Evolutionary conservation across 1,140 invertebrate genomes (phyloP).

Genomic region (Drosophila orosa): DNA sequence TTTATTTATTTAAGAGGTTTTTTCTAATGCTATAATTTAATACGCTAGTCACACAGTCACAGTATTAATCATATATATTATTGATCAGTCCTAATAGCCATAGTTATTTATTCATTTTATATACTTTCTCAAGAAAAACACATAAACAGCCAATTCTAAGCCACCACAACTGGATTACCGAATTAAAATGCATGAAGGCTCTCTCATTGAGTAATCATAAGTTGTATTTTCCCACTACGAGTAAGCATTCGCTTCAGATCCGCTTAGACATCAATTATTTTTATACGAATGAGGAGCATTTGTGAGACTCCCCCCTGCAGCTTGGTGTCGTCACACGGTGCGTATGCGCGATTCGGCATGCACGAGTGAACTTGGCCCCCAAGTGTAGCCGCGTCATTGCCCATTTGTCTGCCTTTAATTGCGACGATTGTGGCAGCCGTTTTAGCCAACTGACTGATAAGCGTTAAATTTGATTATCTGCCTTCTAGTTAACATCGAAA

Average conservation of each 20-base stretch:
- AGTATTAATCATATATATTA: too few relatives aligned
- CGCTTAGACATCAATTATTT: constrained; percentile 58
- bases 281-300: constrained; percentile 35
- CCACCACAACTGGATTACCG: neutral
- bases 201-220: constrained; percentile 14
- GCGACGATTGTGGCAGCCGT: constrained; percentile 47
- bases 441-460: constrained; percentile 61
- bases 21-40: too few relatives aligned
- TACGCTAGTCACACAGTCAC: too few relatives aligned
- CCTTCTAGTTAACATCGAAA: constrained; percentile 21
- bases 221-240: constrained; percentile 1
- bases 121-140: too few relatives aligned
- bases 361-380: constrained; percentile 61
- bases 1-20: too few relatives aligned
- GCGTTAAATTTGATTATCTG: constrained; percentile 64
- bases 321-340: constrained; percentile 49
- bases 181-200: neutral
- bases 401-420: constrained; percentile 63
- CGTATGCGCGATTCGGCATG: constrained; percentile 71
- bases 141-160: neutral
- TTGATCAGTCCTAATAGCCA: too few relatives aligned
- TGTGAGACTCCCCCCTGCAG: constrained; percentile 20
- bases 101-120: neutral
- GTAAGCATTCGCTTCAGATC: constrained; percentile 39
- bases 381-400: constrained; percentile 38